Base-by-base conservation (phyloP, 2,797 vertebrate species). In the Pangasius sanitwongsei region DNA sequence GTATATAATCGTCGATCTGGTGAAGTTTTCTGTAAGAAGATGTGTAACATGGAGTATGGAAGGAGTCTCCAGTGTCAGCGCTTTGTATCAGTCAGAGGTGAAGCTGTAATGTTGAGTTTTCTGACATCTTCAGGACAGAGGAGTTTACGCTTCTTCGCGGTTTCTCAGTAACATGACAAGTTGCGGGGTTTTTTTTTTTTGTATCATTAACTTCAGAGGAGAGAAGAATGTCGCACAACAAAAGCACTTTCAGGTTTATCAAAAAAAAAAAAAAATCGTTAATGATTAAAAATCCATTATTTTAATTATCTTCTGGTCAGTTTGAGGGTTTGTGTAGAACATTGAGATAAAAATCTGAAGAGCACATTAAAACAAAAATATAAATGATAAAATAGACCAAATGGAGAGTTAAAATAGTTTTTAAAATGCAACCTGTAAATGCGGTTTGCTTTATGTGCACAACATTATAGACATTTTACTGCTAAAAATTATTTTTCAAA, bases 111-210 rank as follows among this genome's bases (percentile, higher is more conserved):
- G 0, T 25, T 23, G 1, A 2, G 1, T 63, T 63, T 63, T 63
- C 55, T 1, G 4, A 70, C 1, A 5, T n/a, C 13, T 48, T 50
- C 72, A 28, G 50, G 50, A 80, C n/a, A 31, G 37, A 41, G 1
- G 9, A 4, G 67, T 37, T 48, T 44, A 25, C 20, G 23, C 23
- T 48, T 28, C 41, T 75, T 25, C 25, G 37, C 3, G 1, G 31
- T 74, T 74, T 75, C 13, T 15, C 6, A 1, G 44, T 50, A 7
- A 77, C 74, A 16, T 2, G 1, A n/a, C 25, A 16, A 48, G 37
- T 41, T 44, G 72, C 13, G 13, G 13, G 55, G 6, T 61, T 25
- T 8, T 13, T 67, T n/a, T 67, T 96, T 92, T 16, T 55, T 4
- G 2, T 6, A 6, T 61, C 25, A 31, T 69, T 34, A 69, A 18